Percentiles rank a stretch among this genome's conserved stretches.
These are phyloP conservation scores for Dolichotis patagonum DNA, from an alignment of 2,113 vertebrate species.

Conservation along the genomic window DNA sequence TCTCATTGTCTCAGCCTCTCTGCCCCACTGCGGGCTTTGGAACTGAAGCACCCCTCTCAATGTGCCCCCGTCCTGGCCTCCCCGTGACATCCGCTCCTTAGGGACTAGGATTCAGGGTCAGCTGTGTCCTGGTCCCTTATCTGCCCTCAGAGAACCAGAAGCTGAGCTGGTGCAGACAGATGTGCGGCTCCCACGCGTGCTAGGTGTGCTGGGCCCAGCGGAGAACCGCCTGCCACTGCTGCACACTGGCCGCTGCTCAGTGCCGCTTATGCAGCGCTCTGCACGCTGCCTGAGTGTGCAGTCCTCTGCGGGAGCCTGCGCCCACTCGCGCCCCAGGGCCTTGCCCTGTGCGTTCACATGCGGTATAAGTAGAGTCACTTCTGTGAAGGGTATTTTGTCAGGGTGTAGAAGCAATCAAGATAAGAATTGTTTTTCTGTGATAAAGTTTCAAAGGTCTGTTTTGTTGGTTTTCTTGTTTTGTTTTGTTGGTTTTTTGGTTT, in stretches of 20 bases:
- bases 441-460: slow-evolving; percentile 42
- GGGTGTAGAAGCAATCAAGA: not conserved
- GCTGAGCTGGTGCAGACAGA: not conserved
- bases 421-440: slow-evolving; percentile 18
- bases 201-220: not conserved
- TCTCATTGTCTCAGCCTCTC: not conserved
- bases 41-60: not conserved
- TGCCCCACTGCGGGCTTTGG: not conserved
- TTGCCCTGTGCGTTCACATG: not conserved
- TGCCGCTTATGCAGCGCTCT: too few relatives aligned
- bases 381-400: not conserved
- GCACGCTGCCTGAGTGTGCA: too few relatives aligned
- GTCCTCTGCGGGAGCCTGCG: not conserved
- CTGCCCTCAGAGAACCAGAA: not conserved
- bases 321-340: not conserved
- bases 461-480: not conserved
- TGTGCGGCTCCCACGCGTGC: rapidly evolving
- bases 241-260: too few relatives aligned
- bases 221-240: not conserved
- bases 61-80: not conserved
- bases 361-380: not conserved
- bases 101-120: not conserved
- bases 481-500: not conserved
- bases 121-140: not conserved
- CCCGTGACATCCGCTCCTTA: not conserved